Percentiles rank a stretch among this genome's conserved stretches.
Evolutionary conservation across 2,888 invertebrate species (phyloP).

Genomic region (Esperia sulphurella): DNA sequence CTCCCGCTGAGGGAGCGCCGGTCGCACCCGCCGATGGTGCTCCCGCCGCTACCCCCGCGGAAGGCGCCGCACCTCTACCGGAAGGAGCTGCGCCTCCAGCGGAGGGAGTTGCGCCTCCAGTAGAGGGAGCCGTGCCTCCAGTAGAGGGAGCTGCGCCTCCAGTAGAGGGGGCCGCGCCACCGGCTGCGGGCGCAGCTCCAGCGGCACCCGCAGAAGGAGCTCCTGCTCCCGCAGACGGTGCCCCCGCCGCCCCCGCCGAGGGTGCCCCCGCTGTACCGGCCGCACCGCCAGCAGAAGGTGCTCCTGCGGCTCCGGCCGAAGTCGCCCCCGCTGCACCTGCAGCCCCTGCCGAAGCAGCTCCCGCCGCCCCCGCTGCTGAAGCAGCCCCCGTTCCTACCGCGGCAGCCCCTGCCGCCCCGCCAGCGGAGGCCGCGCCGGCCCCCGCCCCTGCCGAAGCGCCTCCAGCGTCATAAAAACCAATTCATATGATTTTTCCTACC

Average conservation of each 20-base stretch:
- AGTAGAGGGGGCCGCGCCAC: constrained; percentile 28
- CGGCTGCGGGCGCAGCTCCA: constrained; percentile 28
- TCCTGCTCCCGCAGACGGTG: constrained; percentile 17
- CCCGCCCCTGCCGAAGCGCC: constrained; percentile 25
- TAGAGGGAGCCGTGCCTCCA: constrained; percentile 36
- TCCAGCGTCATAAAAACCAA: constrained; percentile 9
- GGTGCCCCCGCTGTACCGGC: constrained; percentile 15
- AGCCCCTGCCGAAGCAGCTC: constrained; percentile 11
- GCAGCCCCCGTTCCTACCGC: constrained; percentile 18
- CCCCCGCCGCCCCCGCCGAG: constrained; percentile 12
- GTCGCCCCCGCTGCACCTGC: constrained; percentile 18
- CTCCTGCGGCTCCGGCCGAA: constrained; percentile 14
- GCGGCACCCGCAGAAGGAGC: constrained; percentile 19
- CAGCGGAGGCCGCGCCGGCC: constrained; percentile 8
- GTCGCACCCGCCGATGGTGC: constrained; percentile 39
- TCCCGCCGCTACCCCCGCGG: constrained; percentile 33
- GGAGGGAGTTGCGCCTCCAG: constrained; percentile 34
- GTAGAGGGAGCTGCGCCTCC: constrained; percentile 24
- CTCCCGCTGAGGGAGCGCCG: constrained; percentile 37
- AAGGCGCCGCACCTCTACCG: constrained; percentile 32
- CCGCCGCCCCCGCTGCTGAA: constrained; percentile 21
- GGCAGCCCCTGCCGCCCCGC: constrained; percentile 20
- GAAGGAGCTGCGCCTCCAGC: constrained; percentile 28
- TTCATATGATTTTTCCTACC: neutral
- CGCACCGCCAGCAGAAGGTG: neutral